Evolutionary conservation across 2,888 invertebrate genomes (phyloP), one percentile per base, ranked within the genome.

Genomic region (Himalopsyche anomala): DNA sequence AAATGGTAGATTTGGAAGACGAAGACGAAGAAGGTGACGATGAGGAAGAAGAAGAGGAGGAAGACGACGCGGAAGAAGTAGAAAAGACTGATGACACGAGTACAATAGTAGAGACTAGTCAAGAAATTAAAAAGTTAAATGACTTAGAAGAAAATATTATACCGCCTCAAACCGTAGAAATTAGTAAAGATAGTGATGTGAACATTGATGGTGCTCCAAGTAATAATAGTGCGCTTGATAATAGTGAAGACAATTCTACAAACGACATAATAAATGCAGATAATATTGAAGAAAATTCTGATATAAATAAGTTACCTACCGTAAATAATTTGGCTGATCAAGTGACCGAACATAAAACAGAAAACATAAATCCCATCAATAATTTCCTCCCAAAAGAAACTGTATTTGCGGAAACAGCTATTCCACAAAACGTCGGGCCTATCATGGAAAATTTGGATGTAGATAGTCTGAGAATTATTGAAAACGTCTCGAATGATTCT

Each of bases 1-100:
- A 15, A 74, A 74, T 19, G 19, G 74, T 74, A 12, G 90, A 89
- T 85, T 90, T 90, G 5, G 90, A 90, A 45, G 89, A 90, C 4
- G 89, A 90, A 36, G 89, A 87, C 36, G 89, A 89, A 15, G 89
- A 89, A 4, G 88, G 89, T 12, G 89, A 88, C 19, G 89, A 89
- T 86, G 89, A 89, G 2, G 74, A 74, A 54, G 89, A 89, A 40
- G 84, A 89, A 19, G 89, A 89, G 54, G 89, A 88, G 51, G 85
- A 89, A 69, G 88, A 87, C 2, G 86, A 89, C 4, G 80, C 85
- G 17, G 84, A 85, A n/a, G 88, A 88, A 17, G 56, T 85, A 80
- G 84, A 74, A 19, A 54, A 74, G 74, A 74, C 74, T 74, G 74
- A 85, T 28, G 84, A 79, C 28, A 81, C 79, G 42, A 83, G 85